Conservation (phyloP, 1,140 invertebrate species). For the Heliothis subflexa region DNA sequence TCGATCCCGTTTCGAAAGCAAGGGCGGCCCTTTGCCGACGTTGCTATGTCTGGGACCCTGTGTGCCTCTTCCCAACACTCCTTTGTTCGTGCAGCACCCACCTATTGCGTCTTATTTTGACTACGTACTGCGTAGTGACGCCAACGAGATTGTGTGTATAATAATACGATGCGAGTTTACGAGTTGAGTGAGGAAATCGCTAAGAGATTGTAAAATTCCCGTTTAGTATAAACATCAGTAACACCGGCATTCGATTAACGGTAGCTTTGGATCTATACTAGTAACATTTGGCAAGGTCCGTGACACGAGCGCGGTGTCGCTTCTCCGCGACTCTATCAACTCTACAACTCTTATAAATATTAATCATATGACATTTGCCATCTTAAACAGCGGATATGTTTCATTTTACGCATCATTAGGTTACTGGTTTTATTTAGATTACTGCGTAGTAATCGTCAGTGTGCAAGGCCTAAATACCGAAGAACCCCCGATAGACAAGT, state of each 20-base stretch:
- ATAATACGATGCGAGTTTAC: background rate
- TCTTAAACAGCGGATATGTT: background rate
- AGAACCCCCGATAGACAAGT: background rate
- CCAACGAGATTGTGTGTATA: background rate
- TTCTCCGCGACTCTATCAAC: background rate
- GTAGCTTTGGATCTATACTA: conserved; percentile 54
- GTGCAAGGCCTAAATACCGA: background rate
- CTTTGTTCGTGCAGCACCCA: conserved; percentile 21
- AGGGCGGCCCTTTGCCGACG: conserved; percentile 66
- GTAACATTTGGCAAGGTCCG: conserved; percentile 58
- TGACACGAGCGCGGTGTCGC: conserved; percentile 41
- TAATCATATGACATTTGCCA: background rate
- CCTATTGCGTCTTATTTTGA: conserved; percentile 25
- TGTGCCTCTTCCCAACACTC: background rate
- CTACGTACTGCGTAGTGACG: background rate
- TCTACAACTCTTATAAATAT: conserved; percentile 31
- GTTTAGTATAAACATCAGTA: background rate
- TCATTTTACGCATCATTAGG: background rate
- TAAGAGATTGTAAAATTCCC: background rate
- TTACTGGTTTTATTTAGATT: background rate
- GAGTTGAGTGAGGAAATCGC: background rate
- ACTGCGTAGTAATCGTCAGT: background rate
- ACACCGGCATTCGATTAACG: conserved; percentile 43
- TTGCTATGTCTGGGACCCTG: conserved; percentile 48
- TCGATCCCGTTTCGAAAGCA: conserved; percentile 73